Evolutionary conservation across 2,113 vertebrate genomes (phyloP).

Genomic region (Smithornis capensis): DNA sequence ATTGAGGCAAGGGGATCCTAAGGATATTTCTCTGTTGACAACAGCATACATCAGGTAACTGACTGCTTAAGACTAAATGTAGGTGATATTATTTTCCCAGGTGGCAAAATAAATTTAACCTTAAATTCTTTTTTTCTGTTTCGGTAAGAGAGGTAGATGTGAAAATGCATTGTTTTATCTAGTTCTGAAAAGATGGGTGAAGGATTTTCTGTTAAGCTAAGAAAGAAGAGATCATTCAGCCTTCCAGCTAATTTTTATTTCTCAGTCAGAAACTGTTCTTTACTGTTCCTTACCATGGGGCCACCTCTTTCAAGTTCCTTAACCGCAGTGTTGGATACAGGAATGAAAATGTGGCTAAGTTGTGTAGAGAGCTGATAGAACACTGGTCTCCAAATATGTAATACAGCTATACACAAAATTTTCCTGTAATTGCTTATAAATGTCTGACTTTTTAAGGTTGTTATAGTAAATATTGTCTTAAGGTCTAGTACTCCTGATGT

Average conservation of each 20-base stretch:
- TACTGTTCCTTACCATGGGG: neutral
- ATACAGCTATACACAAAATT: neutral
- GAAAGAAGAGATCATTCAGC: neutral
- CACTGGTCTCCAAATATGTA: neutral
- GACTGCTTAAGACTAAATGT: neutral
- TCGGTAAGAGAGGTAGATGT: neutral
- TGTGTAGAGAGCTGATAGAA: neutral
- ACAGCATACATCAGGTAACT: neutral
- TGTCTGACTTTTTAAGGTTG: neutral
- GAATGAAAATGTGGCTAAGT: neutral
- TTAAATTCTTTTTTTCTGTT: neutral
- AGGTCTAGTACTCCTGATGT: neutral
- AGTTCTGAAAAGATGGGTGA: neutral
- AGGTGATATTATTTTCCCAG: neutral
- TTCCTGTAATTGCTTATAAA: neutral
- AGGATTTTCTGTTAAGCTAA: neutral
- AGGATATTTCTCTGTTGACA: neutral
- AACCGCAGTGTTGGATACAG: neutral
- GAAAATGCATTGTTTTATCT: neutral
- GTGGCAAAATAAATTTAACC: neutral
- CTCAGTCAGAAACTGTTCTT: neutral
- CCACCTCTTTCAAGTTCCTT: constrained; percentile 33
- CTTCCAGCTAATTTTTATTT: constrained; percentile 25
- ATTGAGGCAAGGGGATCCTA: neutral
- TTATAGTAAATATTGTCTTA: neutral